Base-by-base conservation (phyloP, 2,888 invertebrate genomes). In the Pollenia labialis region DNA sequence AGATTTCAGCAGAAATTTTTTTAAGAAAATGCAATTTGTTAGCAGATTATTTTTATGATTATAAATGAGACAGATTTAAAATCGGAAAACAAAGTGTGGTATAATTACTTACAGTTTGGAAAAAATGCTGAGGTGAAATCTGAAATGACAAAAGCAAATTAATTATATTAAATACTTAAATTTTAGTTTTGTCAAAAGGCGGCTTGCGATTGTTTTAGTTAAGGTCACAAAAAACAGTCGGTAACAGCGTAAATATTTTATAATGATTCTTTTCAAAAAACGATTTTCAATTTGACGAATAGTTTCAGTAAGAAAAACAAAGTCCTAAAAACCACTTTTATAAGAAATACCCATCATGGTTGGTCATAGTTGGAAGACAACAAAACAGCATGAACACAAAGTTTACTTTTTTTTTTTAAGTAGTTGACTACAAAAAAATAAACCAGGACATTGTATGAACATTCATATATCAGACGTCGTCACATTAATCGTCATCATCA, bases 401-500 rank as follows among this genome's bases (percentile, higher is more conserved):
- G 6, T 56, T 54, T 54, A 18, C 8, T 18, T 54, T 54, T 18
- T 54, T 54, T 54, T 56, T 56, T 23, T 1, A 68, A 14, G 48
- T 16, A 32, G 18, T 18, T 69, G 10, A 64, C 66, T 14, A 50
- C 48, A 58, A 48, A 54, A n/a, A 76, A 58, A 71, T 44, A 77
- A 76, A 66, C 50, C 77, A 72, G 85, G 85, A 85, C 81, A 85
- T 81, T 81, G 74, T 79, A 77, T 74, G 62, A 66, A 81, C 84
- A 81, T 66, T 68, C 79, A 74, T 86, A 84, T 77, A 87, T 87
- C 86, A 84, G 76, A 84, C 80, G 81, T 87, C 87, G 77, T 87
- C 87, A 84, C 84, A 84, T 87, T 81, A 84, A 87, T 87, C 87
- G 87, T 87, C 87, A 87, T 66, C 83, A 77, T 84, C 71, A 80